These are phyloP conservation scores for Ariopsis seemanni DNA, from an alignment of 2,113 vertebrate species.

Conservation along the genomic window DNA sequence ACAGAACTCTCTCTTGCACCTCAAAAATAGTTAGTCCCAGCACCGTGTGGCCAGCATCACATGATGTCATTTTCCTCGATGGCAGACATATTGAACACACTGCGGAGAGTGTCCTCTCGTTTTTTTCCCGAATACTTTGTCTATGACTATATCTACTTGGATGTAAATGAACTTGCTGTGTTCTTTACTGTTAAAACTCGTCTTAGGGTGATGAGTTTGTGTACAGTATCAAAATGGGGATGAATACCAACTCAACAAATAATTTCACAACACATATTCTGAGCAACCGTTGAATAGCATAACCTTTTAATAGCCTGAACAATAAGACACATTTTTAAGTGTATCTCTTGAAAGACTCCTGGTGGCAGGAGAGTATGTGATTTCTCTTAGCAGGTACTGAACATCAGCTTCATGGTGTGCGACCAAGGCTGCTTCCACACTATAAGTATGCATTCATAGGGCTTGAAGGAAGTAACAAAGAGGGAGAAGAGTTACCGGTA, in stretches of 20 bases:
- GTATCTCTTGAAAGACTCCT: neutral
- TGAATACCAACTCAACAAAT: neutral
- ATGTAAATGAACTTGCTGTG: neutral
- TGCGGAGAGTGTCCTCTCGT: no score
- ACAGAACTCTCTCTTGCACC: no score
- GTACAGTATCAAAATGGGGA: neutral
- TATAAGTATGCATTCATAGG: conserved; percentile 60
- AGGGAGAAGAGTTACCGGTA: neutral
- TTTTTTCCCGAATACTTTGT: no score
- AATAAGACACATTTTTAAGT: no score
- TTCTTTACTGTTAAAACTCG: neutral
- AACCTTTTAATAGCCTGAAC: no score
- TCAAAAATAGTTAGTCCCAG: no score
- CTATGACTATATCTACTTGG: no score
- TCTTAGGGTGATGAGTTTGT: neutral
- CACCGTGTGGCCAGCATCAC: no score
- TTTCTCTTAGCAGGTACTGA: conserved; percentile 40
- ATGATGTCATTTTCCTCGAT: no score
- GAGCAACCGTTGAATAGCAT: neutral
- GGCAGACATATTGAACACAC: no score
- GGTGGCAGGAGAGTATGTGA: neutral
- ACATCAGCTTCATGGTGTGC: accelerated
- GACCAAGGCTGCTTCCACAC: conserved; percentile 66
- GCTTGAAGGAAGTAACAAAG: conserved; percentile 45
- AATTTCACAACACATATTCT: neutral